These are phyloP conservation scores for Apamea epomidion DNA, from an alignment of 2,888 invertebrate species.

Conservation along the genomic window DNA sequence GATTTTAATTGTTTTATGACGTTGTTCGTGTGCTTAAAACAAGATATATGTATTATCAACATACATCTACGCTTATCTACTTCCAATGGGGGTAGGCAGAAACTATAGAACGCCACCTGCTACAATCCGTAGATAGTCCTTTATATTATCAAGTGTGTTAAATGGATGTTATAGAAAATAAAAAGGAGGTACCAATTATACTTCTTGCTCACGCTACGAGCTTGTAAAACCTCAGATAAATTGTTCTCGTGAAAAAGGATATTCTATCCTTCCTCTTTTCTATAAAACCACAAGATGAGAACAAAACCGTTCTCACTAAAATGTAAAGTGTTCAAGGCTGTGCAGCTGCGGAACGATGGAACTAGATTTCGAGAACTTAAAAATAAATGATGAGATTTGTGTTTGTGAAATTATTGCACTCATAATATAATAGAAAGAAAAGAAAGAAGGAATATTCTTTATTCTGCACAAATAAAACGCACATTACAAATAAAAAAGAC, in stretches of 20 bases:
- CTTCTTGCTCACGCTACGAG: neutral
- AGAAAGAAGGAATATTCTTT: too few relatives aligned
- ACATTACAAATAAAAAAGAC: too few relatives aligned
- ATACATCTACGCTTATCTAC: neutral
- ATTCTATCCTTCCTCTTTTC: neutral
- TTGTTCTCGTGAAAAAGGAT: constrained; percentile 4
- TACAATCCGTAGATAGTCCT: neutral
- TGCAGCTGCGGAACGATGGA: neutral
- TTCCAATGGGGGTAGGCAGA: neutral
- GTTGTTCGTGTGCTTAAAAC: neutral
- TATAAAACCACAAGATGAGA: neutral
- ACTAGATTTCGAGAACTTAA: neutral
- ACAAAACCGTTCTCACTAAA: neutral
- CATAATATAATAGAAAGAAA: too few relatives aligned
- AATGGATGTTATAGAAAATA: neutral
- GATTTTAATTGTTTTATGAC: neutral
- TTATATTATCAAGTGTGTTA: neutral
- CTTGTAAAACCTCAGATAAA: neutral
- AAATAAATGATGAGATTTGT: neutral
- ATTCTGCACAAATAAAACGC: too few relatives aligned
- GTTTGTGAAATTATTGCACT: neutral
- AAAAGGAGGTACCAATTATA: neutral
- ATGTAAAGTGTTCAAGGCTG: neutral
- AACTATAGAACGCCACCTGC: neutral
- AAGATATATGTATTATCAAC: neutral